Evolutionary conservation across 2,113 vertebrate genomes (phyloP).

Genomic region (Apodemus speciosus): DNA sequence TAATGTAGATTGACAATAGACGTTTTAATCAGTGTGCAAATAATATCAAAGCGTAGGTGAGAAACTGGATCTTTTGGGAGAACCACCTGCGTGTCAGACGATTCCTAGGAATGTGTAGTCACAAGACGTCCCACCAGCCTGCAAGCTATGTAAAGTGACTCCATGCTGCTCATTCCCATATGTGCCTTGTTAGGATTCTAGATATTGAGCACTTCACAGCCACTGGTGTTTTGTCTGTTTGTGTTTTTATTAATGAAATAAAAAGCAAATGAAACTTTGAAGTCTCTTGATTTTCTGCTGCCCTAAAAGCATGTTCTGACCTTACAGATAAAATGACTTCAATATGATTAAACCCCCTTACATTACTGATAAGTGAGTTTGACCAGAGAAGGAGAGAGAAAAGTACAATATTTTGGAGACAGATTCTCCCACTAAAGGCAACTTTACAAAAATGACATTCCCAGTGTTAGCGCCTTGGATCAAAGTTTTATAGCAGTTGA

Average conservation of each 20-base stretch:
- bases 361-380: constrained; percentile 36
- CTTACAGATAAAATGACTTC: constrained; percentile 60
- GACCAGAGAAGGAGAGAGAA: neutral
- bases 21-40: constrained; percentile 80
- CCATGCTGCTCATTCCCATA: neutral
- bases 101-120: constrained; percentile 70
- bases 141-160: constrained; percentile 71
- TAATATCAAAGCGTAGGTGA: constrained; percentile 79
- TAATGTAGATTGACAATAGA: constrained; percentile 79
- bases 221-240: constrained; percentile 49
- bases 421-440: neutral
- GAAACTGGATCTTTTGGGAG: constrained; percentile 83
- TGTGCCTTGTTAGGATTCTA: constrained; percentile 43
- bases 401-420: neutral
- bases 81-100: constrained; percentile 64
- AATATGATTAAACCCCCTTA: constrained; percentile 23
- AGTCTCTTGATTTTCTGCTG: constrained; percentile 70
- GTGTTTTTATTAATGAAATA: constrained; percentile 66
- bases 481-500: constrained; percentile 3
- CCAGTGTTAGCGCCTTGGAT: neutral
- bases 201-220: constrained; percentile 1
- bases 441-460: constrained; percentile 44
- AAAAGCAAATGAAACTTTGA: constrained; percentile 70
- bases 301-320: constrained; percentile 37
- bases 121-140: constrained; percentile 58